These are phyloP conservation scores for Arnoldichthys spilopterus DNA, from an alignment of 2,797 vertebrate genomes.

Conservation along the genomic window DNA sequence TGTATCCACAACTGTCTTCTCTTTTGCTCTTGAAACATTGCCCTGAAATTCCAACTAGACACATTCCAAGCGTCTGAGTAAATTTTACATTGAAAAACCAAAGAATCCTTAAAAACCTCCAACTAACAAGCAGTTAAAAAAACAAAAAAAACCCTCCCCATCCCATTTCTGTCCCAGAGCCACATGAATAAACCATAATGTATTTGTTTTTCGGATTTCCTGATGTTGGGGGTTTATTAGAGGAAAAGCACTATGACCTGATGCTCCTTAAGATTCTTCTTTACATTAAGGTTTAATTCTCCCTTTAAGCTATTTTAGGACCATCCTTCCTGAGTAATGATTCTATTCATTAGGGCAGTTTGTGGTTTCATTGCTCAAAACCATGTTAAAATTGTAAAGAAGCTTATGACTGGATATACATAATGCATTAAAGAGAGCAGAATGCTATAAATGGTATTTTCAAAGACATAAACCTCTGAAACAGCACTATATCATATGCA, in stretches of 20 bases:
- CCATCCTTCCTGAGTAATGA: constrained; percentile 34
- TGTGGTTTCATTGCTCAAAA: constrained; percentile 7
- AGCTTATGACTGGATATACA: constrained; percentile 3
- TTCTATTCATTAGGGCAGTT: constrained; percentile 19
- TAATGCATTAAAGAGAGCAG: too few relatives aligned
- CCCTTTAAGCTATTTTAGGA: constrained; percentile 48
- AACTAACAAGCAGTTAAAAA: constrained; percentile 20
- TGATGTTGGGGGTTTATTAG: constrained; percentile 43
- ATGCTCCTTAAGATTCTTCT: not conserved
- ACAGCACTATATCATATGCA: too few relatives aligned
- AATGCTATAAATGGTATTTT: too few relatives aligned
- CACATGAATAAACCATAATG: constrained; percentile 51
- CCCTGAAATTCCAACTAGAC: not conserved
- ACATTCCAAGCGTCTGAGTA: not conserved
- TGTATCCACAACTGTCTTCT: not conserved
- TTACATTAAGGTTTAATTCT: constrained; percentile 48
- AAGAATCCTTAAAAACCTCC: not conserved
- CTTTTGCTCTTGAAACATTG: not conserved
- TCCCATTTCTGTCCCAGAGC: constrained; percentile 62
- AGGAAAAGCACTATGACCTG: not conserved
- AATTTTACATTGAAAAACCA: not conserved
- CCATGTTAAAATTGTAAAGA: not conserved
- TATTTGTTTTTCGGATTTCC: constrained; percentile 61
- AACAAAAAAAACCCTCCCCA: constrained; percentile 27
- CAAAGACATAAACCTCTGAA: too few relatives aligned